phyloP scores from a whole-genome alignment of 2,888 invertebrate genomes.

The Melanargia galathea region DNA sequence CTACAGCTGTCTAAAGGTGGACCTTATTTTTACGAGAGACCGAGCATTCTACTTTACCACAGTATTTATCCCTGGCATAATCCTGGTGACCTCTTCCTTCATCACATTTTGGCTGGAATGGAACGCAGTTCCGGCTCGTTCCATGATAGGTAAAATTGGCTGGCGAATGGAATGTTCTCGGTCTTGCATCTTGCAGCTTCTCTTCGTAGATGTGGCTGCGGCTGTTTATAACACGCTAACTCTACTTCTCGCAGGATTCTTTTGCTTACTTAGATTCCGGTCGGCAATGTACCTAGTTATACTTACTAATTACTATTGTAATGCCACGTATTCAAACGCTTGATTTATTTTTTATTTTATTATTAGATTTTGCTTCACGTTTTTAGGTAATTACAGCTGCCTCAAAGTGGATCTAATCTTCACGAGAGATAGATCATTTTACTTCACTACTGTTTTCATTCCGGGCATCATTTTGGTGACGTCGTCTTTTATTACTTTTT shows the following conservation, averaged over 20 bases:
- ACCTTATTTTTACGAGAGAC: slow-evolving; percentile 93
- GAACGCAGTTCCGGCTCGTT: slow-evolving; percentile 94
- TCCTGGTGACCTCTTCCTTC: slow-evolving; percentile 92
- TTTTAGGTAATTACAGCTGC: slow-evolving; percentile 97
- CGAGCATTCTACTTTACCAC: slow-evolving; percentile 95
- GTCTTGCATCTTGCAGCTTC: slow-evolving; percentile 67
- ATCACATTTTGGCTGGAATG: slow-evolving; percentile 96
- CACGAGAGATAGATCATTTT: slow-evolving; percentile 97
- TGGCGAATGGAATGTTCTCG: slow-evolving; percentile 67
- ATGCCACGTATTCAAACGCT: slow-evolving; percentile 44
- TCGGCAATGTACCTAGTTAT: slow-evolving; percentile 53
- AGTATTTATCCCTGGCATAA: slow-evolving; percentile 94
- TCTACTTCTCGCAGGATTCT: slow-evolving; percentile 59
- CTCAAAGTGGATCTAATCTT: slow-evolving; percentile 96
- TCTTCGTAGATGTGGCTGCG: slow-evolving; percentile 70
- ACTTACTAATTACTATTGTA: slow-evolving; percentile 34
- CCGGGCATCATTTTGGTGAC: slow-evolving; percentile 98
- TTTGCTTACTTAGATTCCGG: slow-evolving; percentile 61
- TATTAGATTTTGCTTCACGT: slow-evolving; percentile 74
- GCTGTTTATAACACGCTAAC: slow-evolving; percentile 75
- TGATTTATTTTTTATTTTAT: slow-evolving; percentile 49
- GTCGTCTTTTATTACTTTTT: slow-evolving; percentile 98
- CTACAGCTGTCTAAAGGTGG: slow-evolving; percentile 94
- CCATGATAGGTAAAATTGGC: slow-evolving; percentile 90
- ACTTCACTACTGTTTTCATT: slow-evolving; percentile 98